These are phyloP conservation scores for Pharmacophagus antenor DNA, from an alignment of 2,888 invertebrate genomes.

Conservation along the genomic window DNA sequence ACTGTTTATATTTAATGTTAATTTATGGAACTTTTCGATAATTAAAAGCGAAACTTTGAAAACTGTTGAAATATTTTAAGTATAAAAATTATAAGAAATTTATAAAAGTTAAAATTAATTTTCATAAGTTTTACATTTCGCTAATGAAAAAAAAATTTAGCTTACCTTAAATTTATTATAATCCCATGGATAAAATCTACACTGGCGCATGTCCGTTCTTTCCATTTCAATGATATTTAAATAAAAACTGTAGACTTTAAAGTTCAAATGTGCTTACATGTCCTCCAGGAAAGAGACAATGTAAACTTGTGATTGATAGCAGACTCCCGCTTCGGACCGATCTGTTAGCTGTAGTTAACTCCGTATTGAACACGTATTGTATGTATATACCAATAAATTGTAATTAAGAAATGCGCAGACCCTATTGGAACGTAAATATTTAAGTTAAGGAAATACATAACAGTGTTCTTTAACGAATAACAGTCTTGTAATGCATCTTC, in stretches of 20 bases:
- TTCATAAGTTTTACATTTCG: too few species aligned
- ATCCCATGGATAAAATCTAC: slow-evolving; percentile 15
- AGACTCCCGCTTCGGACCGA: slow-evolving; percentile 38
- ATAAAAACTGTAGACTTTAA: slow-evolving; percentile 9
- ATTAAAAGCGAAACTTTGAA: neutral
- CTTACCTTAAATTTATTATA: slow-evolving; percentile 35
- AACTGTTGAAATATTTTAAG: neutral
- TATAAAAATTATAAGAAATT: neutral
- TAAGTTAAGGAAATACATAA: slow-evolving; percentile 9
- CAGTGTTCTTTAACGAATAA: neutral
- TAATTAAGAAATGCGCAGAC: slow-evolving; percentile 47
- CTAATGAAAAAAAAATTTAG: neutral
- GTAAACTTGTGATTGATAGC: slow-evolving; percentile 42
- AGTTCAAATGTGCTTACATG: slow-evolving; percentile 39
- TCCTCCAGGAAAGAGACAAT: slow-evolving; percentile 36
- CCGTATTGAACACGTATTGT: slow-evolving; percentile 45
- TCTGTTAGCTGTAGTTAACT: slow-evolving; percentile 45
- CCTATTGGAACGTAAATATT: slow-evolving; percentile 12
- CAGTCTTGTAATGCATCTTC: neutral
- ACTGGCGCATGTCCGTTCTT: slow-evolving; percentile 16
- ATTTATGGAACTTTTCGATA: neutral
- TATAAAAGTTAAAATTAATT: neutral
- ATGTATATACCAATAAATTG: slow-evolving; percentile 51
- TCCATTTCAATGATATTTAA: neutral
- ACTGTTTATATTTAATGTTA: neutral